phyloP scores from a whole-genome alignment of 2,888 invertebrate species.

The Mantis religiosa region DNA sequence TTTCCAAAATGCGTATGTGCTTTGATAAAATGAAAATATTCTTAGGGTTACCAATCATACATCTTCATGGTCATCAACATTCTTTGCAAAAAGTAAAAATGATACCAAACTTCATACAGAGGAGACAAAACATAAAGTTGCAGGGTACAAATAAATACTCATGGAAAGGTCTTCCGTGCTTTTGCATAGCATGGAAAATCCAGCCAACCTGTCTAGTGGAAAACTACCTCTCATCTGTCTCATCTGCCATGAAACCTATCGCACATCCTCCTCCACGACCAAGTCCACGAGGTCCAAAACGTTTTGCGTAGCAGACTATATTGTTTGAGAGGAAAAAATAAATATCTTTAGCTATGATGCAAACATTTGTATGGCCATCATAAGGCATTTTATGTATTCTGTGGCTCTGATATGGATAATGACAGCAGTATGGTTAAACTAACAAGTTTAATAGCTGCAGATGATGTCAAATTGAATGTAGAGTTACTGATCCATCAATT shows the following conservation, averaged over 20 bases:
- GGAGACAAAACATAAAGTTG: not conserved
- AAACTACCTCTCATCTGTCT: slow-evolving; percentile 71
- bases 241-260: slow-evolving; percentile 80
- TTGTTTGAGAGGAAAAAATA: slow-evolving; percentile 5
- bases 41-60: not conserved
- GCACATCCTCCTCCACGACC: slow-evolving; percentile 86
- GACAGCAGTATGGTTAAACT: too few relatives aligned
- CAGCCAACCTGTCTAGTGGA: not conserved
- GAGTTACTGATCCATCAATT: too few relatives aligned
- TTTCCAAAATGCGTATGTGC: not conserved
- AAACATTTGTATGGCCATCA: not conserved
- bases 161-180: not conserved
- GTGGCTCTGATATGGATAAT: not conserved
- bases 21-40: not conserved
- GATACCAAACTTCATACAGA: not conserved
- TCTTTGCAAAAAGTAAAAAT: not conserved
- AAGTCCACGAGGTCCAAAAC: slow-evolving; percentile 90
- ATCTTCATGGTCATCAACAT: not conserved
- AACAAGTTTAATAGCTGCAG: too few relatives aligned
- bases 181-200: not conserved
- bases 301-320: slow-evolving; percentile 91
- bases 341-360: not conserved
- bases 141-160: not conserved
- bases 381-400: not conserved
- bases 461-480: too few relatives aligned